These are phyloP conservation scores for Drosophila nr. medialis DNA, from an alignment of 2,888 invertebrate species.

Conservation along the genomic window DNA sequence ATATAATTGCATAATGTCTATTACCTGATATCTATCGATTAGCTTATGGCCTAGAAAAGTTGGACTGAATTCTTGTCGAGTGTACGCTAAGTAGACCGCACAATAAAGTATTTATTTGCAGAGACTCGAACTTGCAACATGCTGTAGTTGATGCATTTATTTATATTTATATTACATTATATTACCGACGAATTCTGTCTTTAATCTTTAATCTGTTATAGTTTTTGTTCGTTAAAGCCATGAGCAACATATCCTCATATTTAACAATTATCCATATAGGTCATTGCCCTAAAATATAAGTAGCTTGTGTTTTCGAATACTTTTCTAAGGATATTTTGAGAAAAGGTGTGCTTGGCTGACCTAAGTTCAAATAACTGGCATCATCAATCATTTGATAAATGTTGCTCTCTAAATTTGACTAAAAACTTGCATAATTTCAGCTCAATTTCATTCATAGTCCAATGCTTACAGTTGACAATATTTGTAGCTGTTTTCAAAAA, in stretches of 20 bases:
- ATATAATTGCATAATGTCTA: constrained; percentile 29
- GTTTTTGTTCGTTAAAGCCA: background rate
- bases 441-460: background rate
- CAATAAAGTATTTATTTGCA: background rate
- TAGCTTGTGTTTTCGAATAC: background rate
- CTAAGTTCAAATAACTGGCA: background rate
- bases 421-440: background rate
- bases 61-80: background rate
- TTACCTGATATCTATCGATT: constrained; percentile 37
- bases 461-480: background rate
- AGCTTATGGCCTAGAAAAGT: background rate
- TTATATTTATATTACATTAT: background rate
- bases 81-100: background rate
- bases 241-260: background rate
- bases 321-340: background rate
- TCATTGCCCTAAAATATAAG: background rate
- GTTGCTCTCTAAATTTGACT: background rate
- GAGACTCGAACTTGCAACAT: background rate
- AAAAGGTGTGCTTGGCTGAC: background rate
- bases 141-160: background rate
- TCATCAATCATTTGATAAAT: background rate
- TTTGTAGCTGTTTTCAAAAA: background rate
- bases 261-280: background rate
- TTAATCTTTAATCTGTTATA: background rate
- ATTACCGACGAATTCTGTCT: background rate